Conservation (phyloP, 1,140 invertebrate genomes). For the Laodelphax striatellus region DNA sequence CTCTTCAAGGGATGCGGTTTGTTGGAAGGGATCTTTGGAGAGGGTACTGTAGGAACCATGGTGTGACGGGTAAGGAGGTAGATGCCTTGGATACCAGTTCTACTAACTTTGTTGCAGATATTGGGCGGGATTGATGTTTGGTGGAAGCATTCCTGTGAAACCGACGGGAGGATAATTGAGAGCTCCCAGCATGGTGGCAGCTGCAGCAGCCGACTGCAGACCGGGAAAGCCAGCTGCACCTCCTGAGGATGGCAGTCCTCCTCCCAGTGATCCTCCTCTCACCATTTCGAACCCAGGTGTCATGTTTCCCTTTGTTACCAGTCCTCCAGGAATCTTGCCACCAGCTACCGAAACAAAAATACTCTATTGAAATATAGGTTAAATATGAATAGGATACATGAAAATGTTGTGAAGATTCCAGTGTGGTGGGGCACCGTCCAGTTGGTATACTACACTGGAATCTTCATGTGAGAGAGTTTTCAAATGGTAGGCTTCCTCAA, state of each 20-base stretch:
- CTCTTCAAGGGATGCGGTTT: too few relatives aligned
- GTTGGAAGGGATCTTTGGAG: too few relatives aligned
- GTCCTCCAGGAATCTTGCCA: constrained; percentile 31
- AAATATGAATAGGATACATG: too few relatives aligned
- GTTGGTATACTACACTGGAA: too few relatives aligned
- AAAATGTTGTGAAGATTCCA: too few relatives aligned
- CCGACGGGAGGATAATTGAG: constrained; percentile 18
- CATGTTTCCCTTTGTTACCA: constrained; percentile 37
- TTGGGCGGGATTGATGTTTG: constrained; percentile 45
- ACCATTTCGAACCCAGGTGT: constrained; percentile 36
- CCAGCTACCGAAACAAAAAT: neutral
- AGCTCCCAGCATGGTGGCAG: constrained; percentile 17
- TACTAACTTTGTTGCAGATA: constrained; percentile 68
- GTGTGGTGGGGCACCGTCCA: too few relatives aligned
- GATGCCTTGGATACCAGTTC: too few relatives aligned
- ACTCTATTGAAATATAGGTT: neutral
- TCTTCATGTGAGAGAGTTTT: too few relatives aligned
- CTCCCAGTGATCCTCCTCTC: constrained; percentile 22
- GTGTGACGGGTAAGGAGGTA: too few relatives aligned
- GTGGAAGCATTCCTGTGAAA: constrained; percentile 13
- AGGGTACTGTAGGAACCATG: too few relatives aligned
- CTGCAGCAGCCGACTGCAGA: constrained; percentile 9
- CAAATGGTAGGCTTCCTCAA: too few relatives aligned
- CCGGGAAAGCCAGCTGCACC: neutral
- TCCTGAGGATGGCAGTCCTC: constrained; percentile 1